These are phyloP conservation scores for silkworm (Bombyx mori) DNA, from an alignment of 1,140 invertebrate species.

Conservation along the genomic window DNA sequence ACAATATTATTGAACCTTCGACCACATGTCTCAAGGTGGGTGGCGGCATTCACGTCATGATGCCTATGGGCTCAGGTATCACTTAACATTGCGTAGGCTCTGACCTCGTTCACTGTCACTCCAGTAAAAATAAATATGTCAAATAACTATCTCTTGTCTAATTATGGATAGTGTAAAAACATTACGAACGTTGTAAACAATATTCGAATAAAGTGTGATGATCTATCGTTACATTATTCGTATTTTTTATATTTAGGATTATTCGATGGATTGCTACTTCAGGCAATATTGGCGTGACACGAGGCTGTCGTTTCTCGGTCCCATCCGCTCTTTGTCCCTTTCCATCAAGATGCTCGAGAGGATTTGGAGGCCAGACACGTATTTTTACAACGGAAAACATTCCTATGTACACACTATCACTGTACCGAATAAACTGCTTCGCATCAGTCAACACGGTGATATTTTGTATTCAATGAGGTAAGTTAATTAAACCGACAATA, in stretches of 20 bases:
- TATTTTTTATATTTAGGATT: constrained; percentile 76
- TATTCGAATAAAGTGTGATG: too few relatives aligned
- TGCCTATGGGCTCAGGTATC: too few relatives aligned
- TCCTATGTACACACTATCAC: constrained; percentile 97
- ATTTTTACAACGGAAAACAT: constrained; percentile 93
- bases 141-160: too few relatives aligned
- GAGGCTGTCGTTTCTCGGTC: constrained; percentile 85
- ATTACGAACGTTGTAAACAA: too few relatives aligned
- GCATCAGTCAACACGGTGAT: constrained; percentile 90
- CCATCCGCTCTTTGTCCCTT: constrained; percentile 85
- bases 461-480: constrained; percentile 96
- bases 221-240: not conserved
- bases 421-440: constrained; percentile 92
- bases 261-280: constrained; percentile 98
- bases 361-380: constrained; percentile 97
- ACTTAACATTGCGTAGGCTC: too few relatives aligned
- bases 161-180: too few relatives aligned
- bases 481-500: not conserved
- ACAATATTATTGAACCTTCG: too few relatives aligned
- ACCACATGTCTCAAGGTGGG: too few relatives aligned
- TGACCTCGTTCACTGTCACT: too few relatives aligned
- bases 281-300: constrained; percentile 91
- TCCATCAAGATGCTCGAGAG: constrained; percentile 93
- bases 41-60: too few relatives aligned
- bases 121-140: too few relatives aligned